Evolutionary conservation across 2,113 vertebrate species (phyloP).

Genomic region (Azemiops feae): DNA sequence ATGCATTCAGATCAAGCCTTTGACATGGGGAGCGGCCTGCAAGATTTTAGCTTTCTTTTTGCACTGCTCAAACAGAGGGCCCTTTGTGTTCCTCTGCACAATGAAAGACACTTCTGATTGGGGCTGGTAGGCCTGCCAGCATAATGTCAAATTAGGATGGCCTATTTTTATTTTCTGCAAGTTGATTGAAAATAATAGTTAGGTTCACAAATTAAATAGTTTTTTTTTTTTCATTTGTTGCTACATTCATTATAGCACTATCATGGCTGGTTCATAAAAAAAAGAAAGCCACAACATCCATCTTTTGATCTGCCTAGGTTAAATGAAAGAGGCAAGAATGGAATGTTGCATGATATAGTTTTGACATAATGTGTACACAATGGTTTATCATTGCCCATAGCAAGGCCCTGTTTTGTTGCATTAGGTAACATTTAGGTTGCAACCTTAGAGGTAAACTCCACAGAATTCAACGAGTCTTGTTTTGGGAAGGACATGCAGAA

Average conservation of each 20-base stretch:
- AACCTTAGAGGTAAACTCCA: not conserved
- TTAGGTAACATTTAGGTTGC: not conserved
- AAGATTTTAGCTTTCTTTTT: constrained; percentile 68
- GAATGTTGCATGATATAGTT: constrained; percentile 9
- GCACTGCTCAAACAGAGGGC: constrained; percentile 76
- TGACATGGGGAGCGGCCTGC: constrained; percentile 48
- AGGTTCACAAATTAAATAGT: not conserved
- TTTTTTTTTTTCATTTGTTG: not conserved
- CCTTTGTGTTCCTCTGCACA: constrained; percentile 86
- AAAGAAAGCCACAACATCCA: fast-evolving
- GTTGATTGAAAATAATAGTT: constrained; percentile 6
- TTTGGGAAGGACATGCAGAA: not conserved
- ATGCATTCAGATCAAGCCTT: constrained; percentile 37
- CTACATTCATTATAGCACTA: not conserved
- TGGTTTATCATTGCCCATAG: constrained; percentile 23
- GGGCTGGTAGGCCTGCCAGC: constrained; percentile 65
- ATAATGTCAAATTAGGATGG: constrained; percentile 64
- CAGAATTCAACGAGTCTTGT: not conserved
- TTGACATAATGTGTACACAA: not conserved
- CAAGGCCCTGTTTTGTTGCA: not conserved
- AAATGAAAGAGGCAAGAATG: not conserved
- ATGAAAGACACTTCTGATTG: constrained; percentile 78
- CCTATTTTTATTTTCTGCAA: constrained; percentile 47
- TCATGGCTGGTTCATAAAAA: not conserved
- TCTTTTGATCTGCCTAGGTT: constrained; percentile 5